Evolutionary conservation across 2,888 invertebrate species (phyloP).

Genomic region (Fragum fragum): DNA sequence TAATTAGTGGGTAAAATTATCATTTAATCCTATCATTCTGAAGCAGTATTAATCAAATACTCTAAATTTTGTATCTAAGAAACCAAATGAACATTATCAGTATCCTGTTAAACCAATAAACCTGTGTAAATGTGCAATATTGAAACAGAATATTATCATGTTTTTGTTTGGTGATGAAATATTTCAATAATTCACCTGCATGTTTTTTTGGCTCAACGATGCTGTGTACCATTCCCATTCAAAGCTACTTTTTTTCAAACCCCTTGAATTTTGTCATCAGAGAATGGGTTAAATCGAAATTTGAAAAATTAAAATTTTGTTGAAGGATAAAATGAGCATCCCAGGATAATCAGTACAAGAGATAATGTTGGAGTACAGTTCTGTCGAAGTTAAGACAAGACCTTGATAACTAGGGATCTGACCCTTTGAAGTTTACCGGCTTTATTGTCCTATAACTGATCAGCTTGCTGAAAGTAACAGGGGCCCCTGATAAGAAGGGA

Average conservation of each 20-base stretch:
- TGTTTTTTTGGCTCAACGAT: too few species aligned
- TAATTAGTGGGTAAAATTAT: too few species aligned
- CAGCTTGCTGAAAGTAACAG: conserved; percentile 26
- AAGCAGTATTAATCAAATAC: background rate
- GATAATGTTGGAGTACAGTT: conserved; percentile 31
- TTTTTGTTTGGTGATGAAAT: too few species aligned
- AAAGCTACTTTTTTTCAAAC: too few species aligned
- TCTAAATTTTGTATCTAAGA: background rate
- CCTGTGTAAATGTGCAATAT: conserved; percentile 7
- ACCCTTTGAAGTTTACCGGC: conserved; percentile 53
- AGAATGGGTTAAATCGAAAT: too few species aligned
- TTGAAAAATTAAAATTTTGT: too few species aligned
- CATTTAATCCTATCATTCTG: background rate
- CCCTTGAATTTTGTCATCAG: too few species aligned
- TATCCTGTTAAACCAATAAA: conserved; percentile 27
- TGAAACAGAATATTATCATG: background rate
- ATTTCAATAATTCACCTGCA: too few species aligned
- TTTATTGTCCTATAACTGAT: conserved; percentile 47
- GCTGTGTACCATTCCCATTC: too few species aligned
- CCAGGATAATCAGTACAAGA: background rate
- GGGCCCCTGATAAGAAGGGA: conserved; percentile 14
- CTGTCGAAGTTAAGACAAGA: conserved; percentile 13
- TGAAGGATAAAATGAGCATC: background rate
- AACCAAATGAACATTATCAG: background rate
- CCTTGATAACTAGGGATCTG: conserved; percentile 29